These are phyloP conservation scores for Scalopus aquaticus DNA, from an alignment of 2,113 vertebrate genomes.

Conservation along the genomic window DNA sequence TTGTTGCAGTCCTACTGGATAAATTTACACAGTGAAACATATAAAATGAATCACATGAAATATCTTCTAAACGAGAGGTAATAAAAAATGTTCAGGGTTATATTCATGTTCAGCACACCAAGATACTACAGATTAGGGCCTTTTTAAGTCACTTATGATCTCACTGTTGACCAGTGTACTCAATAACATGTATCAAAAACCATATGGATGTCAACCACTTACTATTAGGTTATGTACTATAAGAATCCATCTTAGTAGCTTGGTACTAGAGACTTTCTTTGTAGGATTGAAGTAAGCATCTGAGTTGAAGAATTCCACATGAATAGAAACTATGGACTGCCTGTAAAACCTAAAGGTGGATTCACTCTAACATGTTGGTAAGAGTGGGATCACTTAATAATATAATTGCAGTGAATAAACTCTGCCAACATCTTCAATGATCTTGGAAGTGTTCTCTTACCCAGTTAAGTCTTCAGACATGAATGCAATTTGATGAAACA, in stretches of 20 bases:
- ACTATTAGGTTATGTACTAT: not conserved
- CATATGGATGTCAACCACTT: not conserved
- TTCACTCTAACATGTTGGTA: not conserved
- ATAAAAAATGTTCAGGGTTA: too few relatives aligned
- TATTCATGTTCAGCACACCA: too few relatives aligned
- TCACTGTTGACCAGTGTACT: too few relatives aligned
- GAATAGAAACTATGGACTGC: not conserved
- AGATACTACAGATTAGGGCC: too few relatives aligned
- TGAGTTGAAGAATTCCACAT: not conserved
- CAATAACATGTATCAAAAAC: not conserved
- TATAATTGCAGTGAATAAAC: not conserved
- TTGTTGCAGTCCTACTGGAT: too few relatives aligned
- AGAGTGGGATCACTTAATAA: rapidly evolving
- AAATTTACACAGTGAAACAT: too few relatives aligned
- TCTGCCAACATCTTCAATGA: not conserved
- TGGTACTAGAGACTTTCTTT: not conserved
- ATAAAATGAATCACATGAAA: too few relatives aligned
- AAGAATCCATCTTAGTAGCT: not conserved
- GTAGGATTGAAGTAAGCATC: not conserved
- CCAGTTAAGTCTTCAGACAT: not conserved
- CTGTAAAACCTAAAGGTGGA: not conserved
- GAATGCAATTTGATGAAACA: not conserved
- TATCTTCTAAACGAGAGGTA: too few relatives aligned
- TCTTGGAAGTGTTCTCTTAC: not conserved
- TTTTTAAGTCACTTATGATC: too few relatives aligned